These are phyloP conservation scores for Motacilla alba DNA, from an alignment of 2,113 vertebrate species.

Conservation along the genomic window DNA sequence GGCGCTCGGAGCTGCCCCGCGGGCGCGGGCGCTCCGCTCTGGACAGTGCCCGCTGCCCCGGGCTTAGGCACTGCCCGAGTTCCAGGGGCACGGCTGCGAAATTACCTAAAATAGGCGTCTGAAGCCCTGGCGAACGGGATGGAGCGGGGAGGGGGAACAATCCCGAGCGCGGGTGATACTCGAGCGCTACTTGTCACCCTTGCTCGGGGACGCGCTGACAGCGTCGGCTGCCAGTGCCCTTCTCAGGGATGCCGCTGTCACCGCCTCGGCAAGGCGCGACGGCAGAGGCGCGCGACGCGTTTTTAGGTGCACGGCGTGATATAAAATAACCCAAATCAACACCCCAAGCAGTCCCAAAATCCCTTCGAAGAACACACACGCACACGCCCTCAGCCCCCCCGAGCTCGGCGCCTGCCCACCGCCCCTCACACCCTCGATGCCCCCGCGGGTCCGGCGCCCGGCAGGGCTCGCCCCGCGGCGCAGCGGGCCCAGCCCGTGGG, in stretches of 20 bases:
- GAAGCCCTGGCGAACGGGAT: rapidly evolving
- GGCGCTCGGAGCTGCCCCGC: neutral
- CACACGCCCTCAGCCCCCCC: neutral
- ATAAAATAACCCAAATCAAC: rapidly evolving
- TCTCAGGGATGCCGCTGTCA: neutral
- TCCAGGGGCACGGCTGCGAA: neutral
- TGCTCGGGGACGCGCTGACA: neutral
- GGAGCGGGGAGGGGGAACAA: rapidly evolving
- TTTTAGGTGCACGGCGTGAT: neutral
- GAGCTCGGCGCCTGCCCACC: neutral
- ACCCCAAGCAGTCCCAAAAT: neutral
- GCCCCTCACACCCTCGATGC: neutral
- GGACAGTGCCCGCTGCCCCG: neutral
- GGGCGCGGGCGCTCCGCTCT: neutral
- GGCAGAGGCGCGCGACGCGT: rapidly evolving
- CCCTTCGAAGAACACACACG: neutral
- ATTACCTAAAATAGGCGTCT: rapidly evolving
- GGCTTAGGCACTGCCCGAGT: rapidly evolving
- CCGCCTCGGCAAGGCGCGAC: rapidly evolving
- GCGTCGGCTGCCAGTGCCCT: neutral
- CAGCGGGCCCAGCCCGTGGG: neutral
- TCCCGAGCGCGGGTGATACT: no score
- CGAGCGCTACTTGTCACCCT: neutral
- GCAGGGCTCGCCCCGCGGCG: rapidly evolving
- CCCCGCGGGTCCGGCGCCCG: neutral